phyloP scores from a whole-genome alignment of 64 coral and sea anemone species.

The Trachythela sp. region DNA sequence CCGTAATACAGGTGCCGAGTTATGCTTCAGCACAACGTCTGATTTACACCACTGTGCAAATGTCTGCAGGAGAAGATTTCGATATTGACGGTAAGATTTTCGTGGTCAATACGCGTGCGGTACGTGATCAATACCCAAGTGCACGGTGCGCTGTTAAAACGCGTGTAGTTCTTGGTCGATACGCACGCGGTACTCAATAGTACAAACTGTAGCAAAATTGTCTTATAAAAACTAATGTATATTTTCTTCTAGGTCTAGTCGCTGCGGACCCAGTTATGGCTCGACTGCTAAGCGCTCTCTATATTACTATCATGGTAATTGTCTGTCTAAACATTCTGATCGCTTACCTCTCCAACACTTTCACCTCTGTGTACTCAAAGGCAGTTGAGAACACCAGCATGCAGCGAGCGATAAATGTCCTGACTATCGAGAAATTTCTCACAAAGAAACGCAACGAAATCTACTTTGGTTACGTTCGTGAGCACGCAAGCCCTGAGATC shows the following conservation, averaged over 20 bases:
- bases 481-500: background rate
- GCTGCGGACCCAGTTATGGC: background rate
- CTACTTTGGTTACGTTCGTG: background rate
- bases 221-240: background rate
- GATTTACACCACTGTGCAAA: background rate
- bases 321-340: background rate
- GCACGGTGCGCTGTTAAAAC: too few relatives aligned
- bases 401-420: background rate
- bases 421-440: slow-evolving; percentile 7
- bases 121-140: too few relatives aligned
- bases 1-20: background rate
- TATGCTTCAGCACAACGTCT: background rate
- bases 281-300: background rate
- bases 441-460: background rate
- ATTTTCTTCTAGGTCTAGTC: background rate
- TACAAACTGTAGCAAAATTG: too few relatives aligned
- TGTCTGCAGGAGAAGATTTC: slow-evolving; percentile 8
- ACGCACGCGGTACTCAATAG: background rate
- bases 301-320: background rate
- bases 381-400: slow-evolving; percentile 1
- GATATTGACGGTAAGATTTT: background rate
- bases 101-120: background rate
- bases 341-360: background rate
- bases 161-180: background rate
- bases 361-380: background rate